phyloP scores from a whole-genome alignment of 1,140 invertebrate species.

The Agrilus planipennis region DNA sequence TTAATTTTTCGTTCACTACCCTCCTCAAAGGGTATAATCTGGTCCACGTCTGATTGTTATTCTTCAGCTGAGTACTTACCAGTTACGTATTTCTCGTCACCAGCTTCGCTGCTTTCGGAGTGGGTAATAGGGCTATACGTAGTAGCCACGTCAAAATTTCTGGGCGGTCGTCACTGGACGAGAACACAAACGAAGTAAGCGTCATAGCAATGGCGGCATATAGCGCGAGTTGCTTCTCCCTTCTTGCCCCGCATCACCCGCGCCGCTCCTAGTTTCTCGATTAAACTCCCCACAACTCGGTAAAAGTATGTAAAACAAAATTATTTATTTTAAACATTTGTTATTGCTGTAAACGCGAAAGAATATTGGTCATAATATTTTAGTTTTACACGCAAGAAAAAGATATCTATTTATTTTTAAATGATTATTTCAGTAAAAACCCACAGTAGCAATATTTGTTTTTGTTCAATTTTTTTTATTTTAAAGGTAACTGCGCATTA shows the following conservation, averaged over 20 bases:
- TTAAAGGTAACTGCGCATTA: too few relatives aligned
- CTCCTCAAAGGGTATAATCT: slow-evolving; percentile 27
- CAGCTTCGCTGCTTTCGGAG: slow-evolving; percentile 83
- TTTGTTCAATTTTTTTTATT: too few relatives aligned
- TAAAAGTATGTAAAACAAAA: neutral
- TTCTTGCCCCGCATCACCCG: slow-evolving; percentile 9
- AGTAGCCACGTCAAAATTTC: slow-evolving; percentile 89
- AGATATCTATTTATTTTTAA: too few relatives aligned
- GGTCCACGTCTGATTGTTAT: slow-evolving; percentile 56
- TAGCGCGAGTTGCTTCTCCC: slow-evolving; percentile 15
- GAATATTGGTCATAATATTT: too few relatives aligned
- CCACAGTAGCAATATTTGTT: too few relatives aligned
- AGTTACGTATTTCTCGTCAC: slow-evolving; percentile 91
- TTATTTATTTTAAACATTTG: neutral
- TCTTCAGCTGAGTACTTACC: slow-evolving; percentile 62
- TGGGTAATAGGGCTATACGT: slow-evolving; percentile 84
- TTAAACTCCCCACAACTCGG: slow-evolving; percentile 1
- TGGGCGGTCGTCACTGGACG: slow-evolving; percentile 77
- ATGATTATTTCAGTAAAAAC: too few relatives aligned
- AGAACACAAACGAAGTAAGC: slow-evolving; percentile 49
- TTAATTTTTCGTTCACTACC: neutral
- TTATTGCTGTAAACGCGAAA: slow-evolving; percentile 3
- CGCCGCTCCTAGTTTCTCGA: neutral
- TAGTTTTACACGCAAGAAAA: too few relatives aligned
- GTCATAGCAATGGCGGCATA: slow-evolving; percentile 48